A percentile compares a stretch with the other conserved stretches of the same genome.
Conservation (phyloP, 2,113 vertebrate genomes). For the Caracal caracal region DNA sequence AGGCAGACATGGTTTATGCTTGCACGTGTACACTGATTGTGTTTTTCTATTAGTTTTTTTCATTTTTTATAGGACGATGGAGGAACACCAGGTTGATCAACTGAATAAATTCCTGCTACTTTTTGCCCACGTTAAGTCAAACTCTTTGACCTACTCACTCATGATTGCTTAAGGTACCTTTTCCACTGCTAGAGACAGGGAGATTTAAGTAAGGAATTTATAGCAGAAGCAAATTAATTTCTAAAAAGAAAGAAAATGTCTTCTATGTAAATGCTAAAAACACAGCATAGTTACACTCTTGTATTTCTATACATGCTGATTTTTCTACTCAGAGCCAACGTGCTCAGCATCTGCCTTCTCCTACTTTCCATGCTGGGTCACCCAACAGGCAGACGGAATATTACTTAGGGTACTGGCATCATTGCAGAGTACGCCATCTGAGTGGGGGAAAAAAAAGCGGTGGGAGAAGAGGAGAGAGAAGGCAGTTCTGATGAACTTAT, state of each 20-base stretch:
- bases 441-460: background rate
- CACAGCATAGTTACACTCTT: background rate
- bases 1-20: background rate
- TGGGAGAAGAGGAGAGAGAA: background rate
- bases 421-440: background rate
- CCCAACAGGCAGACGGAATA: background rate
- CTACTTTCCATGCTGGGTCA: background rate
- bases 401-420: background rate
- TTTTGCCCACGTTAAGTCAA: constrained; percentile 40
- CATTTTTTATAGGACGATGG: constrained; percentile 57
- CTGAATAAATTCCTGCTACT: constrained; percentile 3
- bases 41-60: background rate
- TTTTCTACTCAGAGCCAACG: constrained; percentile 3
- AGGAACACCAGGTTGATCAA: constrained; percentile 32
- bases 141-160: constrained; percentile 42
- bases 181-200: background rate
- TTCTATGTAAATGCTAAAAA: constrained; percentile 29
- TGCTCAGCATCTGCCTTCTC: background rate
- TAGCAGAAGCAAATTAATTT: background rate
- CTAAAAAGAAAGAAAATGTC: constrained; percentile 47
- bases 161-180: background rate
- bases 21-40: background rate
- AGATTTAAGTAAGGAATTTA: constrained; percentile 12
- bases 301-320: background rate
- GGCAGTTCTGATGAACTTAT: background rate